Evolutionary conservation across 2,113 vertebrate genomes (phyloP), one percentile per base, ranked within the genome.

Genomic region (Alosa alosa): DNA sequence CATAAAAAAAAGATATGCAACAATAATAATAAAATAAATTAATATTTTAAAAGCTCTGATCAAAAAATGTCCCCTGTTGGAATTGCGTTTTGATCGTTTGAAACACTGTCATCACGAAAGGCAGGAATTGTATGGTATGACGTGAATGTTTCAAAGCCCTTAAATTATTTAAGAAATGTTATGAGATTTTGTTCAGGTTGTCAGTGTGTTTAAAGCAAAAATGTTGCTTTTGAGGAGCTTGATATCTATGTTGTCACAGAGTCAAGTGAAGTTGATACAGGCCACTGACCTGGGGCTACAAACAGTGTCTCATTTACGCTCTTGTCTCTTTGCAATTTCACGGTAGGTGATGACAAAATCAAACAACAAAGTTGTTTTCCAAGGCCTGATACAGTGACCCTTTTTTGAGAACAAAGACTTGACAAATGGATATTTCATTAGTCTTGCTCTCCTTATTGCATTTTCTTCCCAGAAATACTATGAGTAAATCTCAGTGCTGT

Each of bases 41-140:
- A 49, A 64, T 64, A 22, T 64, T 64, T 22, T 64, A 64, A 64
- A 64, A n/a, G 60, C 22, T 64, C 22, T n/a, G 8, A 72, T 36
- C 25, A 72, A 72, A 72, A 31, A 72, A 72, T 72, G 25, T 72
- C 64, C 64, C 64, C 52, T 17, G 52, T 55, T 18, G 52, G 52
- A 55, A 55, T 55, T 55, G 52, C 15, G 52, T 18, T 55, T 55
- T 55, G 25, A 31, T 72, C 64, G 31, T 72, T 36, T 36, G 64
- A 72, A 72, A 72, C 64, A 72, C 25, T 72, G 60, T 68, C 25
- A 72, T 72, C 64, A 31, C 64, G 31, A 72, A 31, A 72, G 64
- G 64, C 64, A 72, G 25, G 64, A 72, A 36, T 72, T 72, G n/a
- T 72, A 72, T 72, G 64, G 10, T 72, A 72, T 72, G 64, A 72